Base-by-base conservation (phyloP, 2,888 invertebrate genomes). In the Apoda limacodes region DNA sequence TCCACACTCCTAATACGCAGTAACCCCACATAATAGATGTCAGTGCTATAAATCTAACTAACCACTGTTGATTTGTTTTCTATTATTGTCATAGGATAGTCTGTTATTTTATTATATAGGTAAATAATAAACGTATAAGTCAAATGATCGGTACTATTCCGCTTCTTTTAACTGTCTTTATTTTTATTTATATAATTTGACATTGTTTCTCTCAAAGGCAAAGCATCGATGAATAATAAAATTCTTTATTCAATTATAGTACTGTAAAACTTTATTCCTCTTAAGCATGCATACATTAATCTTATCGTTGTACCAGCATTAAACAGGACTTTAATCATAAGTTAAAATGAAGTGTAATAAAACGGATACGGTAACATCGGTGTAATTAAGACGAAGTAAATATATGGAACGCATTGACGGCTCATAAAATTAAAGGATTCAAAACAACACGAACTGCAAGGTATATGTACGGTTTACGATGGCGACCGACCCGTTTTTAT, bases 381-480 rank as follows among this genome's bases (percentile, higher is more conserved):
- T 50, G 66, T 76, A 76, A 78, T 78, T 76, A 76, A 75, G 72
- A 75, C 61, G 59, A 67, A 60, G 68, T 68, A 70, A 68, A 70
- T 71, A 74, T 70, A 70, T 68, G 66, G 62, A 65, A 65, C 59
- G 65, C 63, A 78, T 75, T 74, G 76, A 71, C 74, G 70, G 67
- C 63, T 69, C 76, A 61, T 78, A 76, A 78, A 78, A 48, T 46
- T 60, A 62, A 72, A 72, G 70, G 69, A 68, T 70, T 72, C 64
- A 62, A 63, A 67, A 67, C 67, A 75, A 71, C 67, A 45, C 48
- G 66, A 75, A 76, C 69, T 74, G 75, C 72, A 71, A 69, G 64
- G 62, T 58, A 65, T 7, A 17, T 17, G 7, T 17, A 6, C 56
- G 52, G 56, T 76, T 76, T 75, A 76, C 68, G 75, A 72, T 51